These are phyloP conservation scores for Cerastis rubricosa DNA, from an alignment of 2,888 invertebrate genomes.

Conservation along the genomic window DNA sequence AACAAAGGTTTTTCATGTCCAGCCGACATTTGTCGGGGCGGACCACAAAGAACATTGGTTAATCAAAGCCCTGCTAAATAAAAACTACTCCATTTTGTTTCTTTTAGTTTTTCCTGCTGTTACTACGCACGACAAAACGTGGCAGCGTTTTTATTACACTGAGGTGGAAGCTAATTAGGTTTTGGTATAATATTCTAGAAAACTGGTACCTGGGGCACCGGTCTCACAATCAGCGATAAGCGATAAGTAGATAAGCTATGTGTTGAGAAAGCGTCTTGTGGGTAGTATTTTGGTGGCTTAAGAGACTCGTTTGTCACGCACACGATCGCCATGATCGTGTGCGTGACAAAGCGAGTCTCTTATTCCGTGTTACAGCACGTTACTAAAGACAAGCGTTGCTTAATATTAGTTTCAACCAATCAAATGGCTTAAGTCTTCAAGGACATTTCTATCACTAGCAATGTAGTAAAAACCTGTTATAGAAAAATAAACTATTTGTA, in stretches of 20 bases:
- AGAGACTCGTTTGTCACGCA: too few species aligned
- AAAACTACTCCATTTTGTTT: slow-evolving; percentile 48
- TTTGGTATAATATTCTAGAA: slow-evolving; percentile 11
- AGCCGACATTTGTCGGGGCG: slow-evolving; percentile 53
- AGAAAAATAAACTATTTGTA: too few species aligned
- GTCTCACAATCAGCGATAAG: not conserved
- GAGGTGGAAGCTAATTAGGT: slow-evolving; percentile 31
- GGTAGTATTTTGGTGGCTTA: not conserved
- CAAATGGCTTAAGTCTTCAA: too few species aligned
- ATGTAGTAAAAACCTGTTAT: too few species aligned
- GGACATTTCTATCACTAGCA: too few species aligned
- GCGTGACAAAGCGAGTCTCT: not conserved
- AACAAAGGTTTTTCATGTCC: slow-evolving; percentile 59
- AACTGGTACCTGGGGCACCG: not conserved
- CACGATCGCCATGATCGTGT: not conserved
- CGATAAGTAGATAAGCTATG: not conserved
- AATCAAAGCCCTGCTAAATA: slow-evolving; percentile 54
- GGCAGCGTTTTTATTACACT: slow-evolving; percentile 37
- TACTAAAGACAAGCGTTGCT: too few species aligned
- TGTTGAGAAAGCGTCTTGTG: not conserved
- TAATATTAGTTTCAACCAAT: too few species aligned
- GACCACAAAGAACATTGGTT: slow-evolving; percentile 57
- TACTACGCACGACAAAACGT: slow-evolving; percentile 39
- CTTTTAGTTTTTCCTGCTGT: slow-evolving; percentile 39
- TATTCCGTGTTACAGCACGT: too few species aligned